Base-by-base conservation (phyloP, 2,797 vertebrate genomes). In the Bucorvus abyssinicus region DNA sequence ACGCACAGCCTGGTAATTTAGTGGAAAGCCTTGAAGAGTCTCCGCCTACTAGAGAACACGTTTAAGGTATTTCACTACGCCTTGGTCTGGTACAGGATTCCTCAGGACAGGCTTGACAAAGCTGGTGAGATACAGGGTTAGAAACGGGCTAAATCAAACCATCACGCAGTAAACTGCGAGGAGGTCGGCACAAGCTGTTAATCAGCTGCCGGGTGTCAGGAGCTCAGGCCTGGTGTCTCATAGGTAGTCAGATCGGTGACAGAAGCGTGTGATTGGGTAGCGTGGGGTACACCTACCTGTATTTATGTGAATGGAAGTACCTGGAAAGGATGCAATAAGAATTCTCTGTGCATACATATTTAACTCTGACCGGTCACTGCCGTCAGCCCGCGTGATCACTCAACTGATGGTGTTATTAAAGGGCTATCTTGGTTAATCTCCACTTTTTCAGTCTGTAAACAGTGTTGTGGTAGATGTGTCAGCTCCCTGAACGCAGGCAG, bases 371-470 rank as follows among this genome's bases (percentile, higher is more conserved):
- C 29, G 34, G 47, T 59, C 44, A 4, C n/a, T 76, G 50, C 59
- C 18, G 18, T 78, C 95, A 90, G 57, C 65, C 61, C 73, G 34
- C 9, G 4, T 40, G 50, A 82, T 73, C 55, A 45, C 77, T 73
- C 6, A 6, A 27, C 36, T 82, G 84, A 64, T 45, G 56, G 19
- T 50, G 40, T 59, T 79, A 63, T 88, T 95, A 87, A 94, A 76
- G 38, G 86, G 16, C 32, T 87, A 4, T 85, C 91, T 86, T 82
- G 81, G 84, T 87, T 94, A 92, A 93, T 90, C 74, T 90, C 44
- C 27, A 6, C 74, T 82, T 79, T 15, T 60, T 67, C 63, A 79
- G 63, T 74, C 1, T 40, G 38, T 40, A 11, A 90, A 76, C 27
- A 40, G 47, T 14, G 63, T 23, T 84, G 52, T 3, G 1, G 77